These are phyloP conservation scores for Spodoptera picta DNA, from an alignment of 2,888 invertebrate species.

Conservation along the genomic window DNA sequence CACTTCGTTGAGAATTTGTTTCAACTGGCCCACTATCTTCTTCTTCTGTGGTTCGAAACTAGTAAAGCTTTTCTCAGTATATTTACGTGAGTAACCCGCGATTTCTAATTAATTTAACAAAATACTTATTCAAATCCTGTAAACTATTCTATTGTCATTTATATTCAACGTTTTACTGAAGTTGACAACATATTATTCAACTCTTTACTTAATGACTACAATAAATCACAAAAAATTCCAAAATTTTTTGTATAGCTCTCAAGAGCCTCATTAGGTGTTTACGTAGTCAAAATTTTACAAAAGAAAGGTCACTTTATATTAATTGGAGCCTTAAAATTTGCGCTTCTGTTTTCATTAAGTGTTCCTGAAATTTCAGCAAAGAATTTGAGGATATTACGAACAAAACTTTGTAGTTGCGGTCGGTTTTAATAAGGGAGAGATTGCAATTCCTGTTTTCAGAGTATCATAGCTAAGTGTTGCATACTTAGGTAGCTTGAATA, in stretches of 20 bases:
- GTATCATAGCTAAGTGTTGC: background rate
- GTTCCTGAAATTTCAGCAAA: background rate
- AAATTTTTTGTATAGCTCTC: background rate
- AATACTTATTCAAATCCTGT: too few relatives aligned
- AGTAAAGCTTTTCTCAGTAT: too few relatives aligned
- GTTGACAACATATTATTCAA: too few relatives aligned
- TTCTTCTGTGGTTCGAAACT: too few relatives aligned
- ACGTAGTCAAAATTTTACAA: conserved; percentile 3
- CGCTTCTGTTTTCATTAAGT: conserved; percentile 9
- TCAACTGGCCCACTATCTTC: too few relatives aligned
- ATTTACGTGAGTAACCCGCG: too few relatives aligned
- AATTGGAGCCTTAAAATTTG: conserved; percentile 7
- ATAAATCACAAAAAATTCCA: background rate
- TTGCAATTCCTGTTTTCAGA: background rate
- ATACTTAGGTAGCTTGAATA: too few relatives aligned
- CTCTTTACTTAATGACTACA: too few relatives aligned
- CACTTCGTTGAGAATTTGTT: too few relatives aligned
- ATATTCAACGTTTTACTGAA: too few relatives aligned
- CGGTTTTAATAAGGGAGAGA: background rate
- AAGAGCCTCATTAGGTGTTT: conserved; percentile 17
- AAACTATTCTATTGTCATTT: too few relatives aligned
- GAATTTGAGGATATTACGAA: conserved; percentile 6
- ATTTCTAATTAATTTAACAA: too few relatives aligned
- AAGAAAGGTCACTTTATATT: conserved; percentile 10
- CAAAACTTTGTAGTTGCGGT: conserved; percentile 5